Conservation (phyloP, 2,113 vertebrate species). For the Cephalopterus ornatus region DNA sequence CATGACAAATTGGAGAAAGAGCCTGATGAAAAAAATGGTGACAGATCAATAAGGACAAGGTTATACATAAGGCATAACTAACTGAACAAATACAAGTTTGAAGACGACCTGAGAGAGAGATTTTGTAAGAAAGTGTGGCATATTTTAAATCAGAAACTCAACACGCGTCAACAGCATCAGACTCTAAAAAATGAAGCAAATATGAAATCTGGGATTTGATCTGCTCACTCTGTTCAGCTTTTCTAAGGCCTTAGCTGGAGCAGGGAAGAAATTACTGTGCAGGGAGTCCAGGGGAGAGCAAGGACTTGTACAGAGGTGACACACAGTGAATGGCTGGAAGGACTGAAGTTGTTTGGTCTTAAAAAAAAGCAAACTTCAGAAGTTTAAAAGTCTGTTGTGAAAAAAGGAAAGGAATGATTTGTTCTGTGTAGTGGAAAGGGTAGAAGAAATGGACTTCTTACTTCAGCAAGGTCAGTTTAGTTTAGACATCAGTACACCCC, state of each 20-base stretch:
- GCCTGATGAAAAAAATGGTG: slow-evolving; percentile 43
- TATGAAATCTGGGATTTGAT: not conserved
- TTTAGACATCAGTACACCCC: not conserved
- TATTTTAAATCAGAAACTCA: slow-evolving; percentile 8
- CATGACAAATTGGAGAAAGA: slow-evolving; percentile 38
- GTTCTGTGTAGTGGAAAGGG: not conserved
- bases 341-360: not conserved
- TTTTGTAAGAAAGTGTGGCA: not conserved
- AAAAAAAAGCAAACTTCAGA: not conserved
- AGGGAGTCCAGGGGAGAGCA: not conserved
- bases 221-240: not conserved
- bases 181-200: not conserved
- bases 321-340: not conserved
- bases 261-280: not conserved
- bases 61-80: slow-evolving; percentile 35
- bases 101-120: not conserved
- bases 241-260: not conserved
- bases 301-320: not conserved
- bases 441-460: not conserved
- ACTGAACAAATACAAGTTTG: slow-evolving; percentile 1
- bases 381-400: not conserved
- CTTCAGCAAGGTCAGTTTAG: not conserved
- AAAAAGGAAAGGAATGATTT: not conserved
- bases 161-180: not conserved
- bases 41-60: slow-evolving; percentile 60